phyloP scores from a whole-genome alignment of 1,140 invertebrate species.

The Episyrphus balteatus region DNA sequence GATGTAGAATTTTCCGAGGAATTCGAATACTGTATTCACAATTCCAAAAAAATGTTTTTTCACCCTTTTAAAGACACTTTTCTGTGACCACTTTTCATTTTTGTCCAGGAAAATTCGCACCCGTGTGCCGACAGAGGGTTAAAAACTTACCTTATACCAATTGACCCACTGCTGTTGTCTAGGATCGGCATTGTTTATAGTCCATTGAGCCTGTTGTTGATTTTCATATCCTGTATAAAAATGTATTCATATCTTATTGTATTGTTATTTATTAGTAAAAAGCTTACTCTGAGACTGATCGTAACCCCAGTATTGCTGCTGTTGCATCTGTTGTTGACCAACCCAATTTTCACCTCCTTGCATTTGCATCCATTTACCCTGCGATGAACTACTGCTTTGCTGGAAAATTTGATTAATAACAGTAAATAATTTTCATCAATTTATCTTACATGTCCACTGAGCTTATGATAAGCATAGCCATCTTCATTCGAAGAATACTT shows the following conservation, averaged over 20 bases:
- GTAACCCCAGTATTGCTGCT: constrained; percentile 29
- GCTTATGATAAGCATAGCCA: constrained; percentile 16
- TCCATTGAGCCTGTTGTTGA: constrained; percentile 26
- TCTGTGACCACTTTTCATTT: too few relatives aligned
- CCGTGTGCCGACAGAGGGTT: too few relatives aligned
- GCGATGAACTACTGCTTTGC: constrained; percentile 10
- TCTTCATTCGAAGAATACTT: constrained; percentile 12
- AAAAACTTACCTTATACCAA: constrained; percentile 31
- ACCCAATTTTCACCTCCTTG: constrained; percentile 18
- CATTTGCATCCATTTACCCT: constrained; percentile 19
- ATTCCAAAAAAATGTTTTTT: too few relatives aligned
- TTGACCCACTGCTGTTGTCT: constrained; percentile 34
- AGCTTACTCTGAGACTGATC: constrained; percentile 29
- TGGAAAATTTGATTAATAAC: too few relatives aligned
- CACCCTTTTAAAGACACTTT: too few relatives aligned
- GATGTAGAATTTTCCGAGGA: too few relatives aligned
- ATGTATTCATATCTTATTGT: neutral
- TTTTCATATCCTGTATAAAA: constrained; percentile 22
- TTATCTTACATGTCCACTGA: constrained; percentile 18
- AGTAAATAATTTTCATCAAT: too few relatives aligned
- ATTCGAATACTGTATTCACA: too few relatives aligned
- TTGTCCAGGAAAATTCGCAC: too few relatives aligned
- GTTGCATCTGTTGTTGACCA: constrained; percentile 20
- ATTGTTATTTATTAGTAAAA: neutral
- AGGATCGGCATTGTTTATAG: constrained; percentile 16